Evolutionary conservation across 2,113 vertebrate species (phyloP).

Genomic region (Cyanocitta stelleri): DNA sequence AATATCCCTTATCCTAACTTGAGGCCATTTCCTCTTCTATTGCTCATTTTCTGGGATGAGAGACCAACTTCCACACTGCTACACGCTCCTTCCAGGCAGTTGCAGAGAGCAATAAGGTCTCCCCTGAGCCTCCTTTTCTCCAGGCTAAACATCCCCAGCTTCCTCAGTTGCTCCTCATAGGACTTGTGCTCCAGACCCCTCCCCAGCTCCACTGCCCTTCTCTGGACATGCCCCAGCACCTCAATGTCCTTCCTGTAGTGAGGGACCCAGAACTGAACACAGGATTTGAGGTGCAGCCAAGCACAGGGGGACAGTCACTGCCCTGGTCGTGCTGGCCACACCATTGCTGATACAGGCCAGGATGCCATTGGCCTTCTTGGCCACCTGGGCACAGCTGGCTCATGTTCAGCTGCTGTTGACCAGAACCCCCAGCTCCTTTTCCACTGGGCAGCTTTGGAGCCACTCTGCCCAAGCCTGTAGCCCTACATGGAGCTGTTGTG

Average conservation of each 20-base stretch:
- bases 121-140: background rate
- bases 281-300: fast-evolving
- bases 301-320: fast-evolving
- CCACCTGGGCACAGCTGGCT: too few relatives aligned
- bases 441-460: too few relatives aligned
- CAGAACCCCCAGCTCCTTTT: too few relatives aligned
- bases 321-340: background rate
- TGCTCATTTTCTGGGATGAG: background rate
- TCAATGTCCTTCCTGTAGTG: background rate
- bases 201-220: fast-evolving
- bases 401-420: too few relatives aligned
- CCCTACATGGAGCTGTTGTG: fast-evolving
- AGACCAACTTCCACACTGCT: background rate
- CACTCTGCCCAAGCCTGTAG: too few relatives aligned
- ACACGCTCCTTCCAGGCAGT: background rate
- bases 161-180: background rate
- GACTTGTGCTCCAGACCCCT: background rate
- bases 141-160: background rate
- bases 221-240: fast-evolving
- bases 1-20: background rate
- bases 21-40: background rate
- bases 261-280: background rate
- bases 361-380: background rate
- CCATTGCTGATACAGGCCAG: fast-evolving
- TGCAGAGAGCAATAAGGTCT: background rate